Evolutionary conservation across 2,888 invertebrate genomes (phyloP), one percentile per base, ranked within the genome.

Genomic region (Tinea trinotella): DNA sequence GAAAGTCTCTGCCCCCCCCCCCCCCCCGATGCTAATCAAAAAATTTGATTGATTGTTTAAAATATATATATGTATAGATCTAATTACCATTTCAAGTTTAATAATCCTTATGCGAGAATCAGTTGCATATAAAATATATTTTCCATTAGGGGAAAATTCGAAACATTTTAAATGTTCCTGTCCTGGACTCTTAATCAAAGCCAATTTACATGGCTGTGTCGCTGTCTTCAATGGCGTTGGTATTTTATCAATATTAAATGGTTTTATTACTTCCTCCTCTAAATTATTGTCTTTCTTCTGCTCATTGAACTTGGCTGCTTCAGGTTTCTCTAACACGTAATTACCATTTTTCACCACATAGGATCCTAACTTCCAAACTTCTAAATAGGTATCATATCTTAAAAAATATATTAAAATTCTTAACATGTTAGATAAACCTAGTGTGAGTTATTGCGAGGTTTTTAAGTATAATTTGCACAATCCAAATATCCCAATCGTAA

Each of bases 91-190:
- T 58, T 86, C 85, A 59, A 94, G 85, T 65, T 88, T 87, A 57
- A 93, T 92, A 57, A 96, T 78, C 55, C 93, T 88, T 20, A 94
- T 71, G 55, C 89, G 80, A 52, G 73, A 85, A 19, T 87, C 80
- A 0, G 94, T 94, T 0, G 95, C 92, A 70, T 94, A 95, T 4
- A 92, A 90, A 15, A 97, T 84, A 77, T 91, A 90, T 57, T 89
- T 87, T 1, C 92, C 93, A 67, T 91, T 88, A 1, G 89, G 88
- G 3, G 94, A 93, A 4, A 96, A 77, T 9, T 90, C 88, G 59
- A 91, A 90, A 59, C 92, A 92, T 4, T 90, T 77, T 20, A 96
- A 90, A n/a, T 87, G 86, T 61, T 92, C 92, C 1, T 87, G 87
- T 9, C 86, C 77, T 62, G 90, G 89, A 3, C 91, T 89, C 60